Conservation (phyloP, 2,113 vertebrate genomes). For the Psephotus haematonotus region DNA sequence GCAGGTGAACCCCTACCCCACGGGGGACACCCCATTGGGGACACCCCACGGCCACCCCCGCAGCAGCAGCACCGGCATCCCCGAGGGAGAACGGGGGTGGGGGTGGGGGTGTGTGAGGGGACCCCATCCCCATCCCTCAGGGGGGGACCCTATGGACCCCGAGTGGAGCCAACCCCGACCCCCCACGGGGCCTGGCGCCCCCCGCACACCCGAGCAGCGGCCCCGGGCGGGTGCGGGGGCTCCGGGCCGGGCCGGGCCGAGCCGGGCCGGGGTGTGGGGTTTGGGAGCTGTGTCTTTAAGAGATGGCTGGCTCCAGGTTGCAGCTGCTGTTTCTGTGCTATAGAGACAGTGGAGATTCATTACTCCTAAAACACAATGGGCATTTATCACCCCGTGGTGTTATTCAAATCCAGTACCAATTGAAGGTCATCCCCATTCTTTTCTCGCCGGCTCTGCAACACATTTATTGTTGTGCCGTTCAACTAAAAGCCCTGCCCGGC, state of each 20-base stretch:
- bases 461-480: constrained; percentile 87
- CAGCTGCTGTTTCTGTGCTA: constrained; percentile 92
- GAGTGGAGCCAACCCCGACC: not conserved
- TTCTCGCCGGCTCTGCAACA: constrained; percentile 83
- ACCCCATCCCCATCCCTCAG: not conserved
- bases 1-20: constrained; percentile 6
- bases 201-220: not conserved
- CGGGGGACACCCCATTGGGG: not conserved
- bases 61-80: not conserved
- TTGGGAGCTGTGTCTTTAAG: constrained; percentile 95
- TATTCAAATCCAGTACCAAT: constrained; percentile 99
- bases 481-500: constrained; percentile 84
- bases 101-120: not conserved
- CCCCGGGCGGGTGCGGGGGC: not conserved
- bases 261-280: not conserved
- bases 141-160: not conserved
- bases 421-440: constrained; percentile 94
- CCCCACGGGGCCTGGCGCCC: not conserved
- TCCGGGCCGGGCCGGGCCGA: not conserved
- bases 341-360: constrained; percentile 98
- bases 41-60: not conserved
- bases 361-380: constrained; percentile 98
- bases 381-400: constrained; percentile 99
- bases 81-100: not conserved
- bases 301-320: constrained; percentile 93